Conservation (phyloP, 37 sponge, comb jelly and placozoan species). For the Hormiphora californensis region DNA sequence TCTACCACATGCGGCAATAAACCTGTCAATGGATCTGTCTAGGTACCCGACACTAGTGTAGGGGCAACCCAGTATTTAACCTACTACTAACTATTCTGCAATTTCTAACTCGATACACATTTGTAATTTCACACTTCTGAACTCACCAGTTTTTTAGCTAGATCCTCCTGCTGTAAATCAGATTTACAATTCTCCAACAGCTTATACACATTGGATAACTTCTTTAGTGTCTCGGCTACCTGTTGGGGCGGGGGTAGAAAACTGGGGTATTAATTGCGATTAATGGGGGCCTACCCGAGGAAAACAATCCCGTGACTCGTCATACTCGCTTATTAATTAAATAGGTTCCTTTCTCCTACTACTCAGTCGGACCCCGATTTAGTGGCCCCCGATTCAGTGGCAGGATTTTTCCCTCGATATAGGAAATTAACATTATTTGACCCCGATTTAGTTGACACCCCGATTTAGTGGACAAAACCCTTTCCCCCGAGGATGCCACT, state of each 20-base stretch:
- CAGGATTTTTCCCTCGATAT: too few relatives aligned
- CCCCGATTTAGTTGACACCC: too few relatives aligned
- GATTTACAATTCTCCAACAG: conserved; percentile 40
- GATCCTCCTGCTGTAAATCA: neutral
- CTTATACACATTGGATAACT: conserved; percentile 20
- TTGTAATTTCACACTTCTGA: neutral
- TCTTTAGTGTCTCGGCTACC: conserved; percentile 2
- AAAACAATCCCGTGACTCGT: too few relatives aligned
- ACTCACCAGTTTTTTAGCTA: conserved; percentile 31
- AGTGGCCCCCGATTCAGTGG: too few relatives aligned
- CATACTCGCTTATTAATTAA: too few relatives aligned
- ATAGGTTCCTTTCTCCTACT: too few relatives aligned
- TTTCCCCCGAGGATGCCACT: too few relatives aligned
- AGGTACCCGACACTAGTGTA: too few relatives aligned
- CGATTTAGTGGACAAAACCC: too few relatives aligned
- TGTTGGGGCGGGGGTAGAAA: neutral
- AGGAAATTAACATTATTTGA: neutral
- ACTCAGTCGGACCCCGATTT: too few relatives aligned
- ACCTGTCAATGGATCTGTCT: too few relatives aligned
- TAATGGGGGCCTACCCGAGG: neutral
- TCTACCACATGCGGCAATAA: too few relatives aligned
- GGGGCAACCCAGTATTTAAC: neutral
- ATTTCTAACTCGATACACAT: neutral
- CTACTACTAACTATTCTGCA: neutral
- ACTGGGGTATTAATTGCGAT: neutral